phyloP scores from a whole-genome alignment of 2,888 invertebrate genomes.

The Biston stratarius region DNA sequence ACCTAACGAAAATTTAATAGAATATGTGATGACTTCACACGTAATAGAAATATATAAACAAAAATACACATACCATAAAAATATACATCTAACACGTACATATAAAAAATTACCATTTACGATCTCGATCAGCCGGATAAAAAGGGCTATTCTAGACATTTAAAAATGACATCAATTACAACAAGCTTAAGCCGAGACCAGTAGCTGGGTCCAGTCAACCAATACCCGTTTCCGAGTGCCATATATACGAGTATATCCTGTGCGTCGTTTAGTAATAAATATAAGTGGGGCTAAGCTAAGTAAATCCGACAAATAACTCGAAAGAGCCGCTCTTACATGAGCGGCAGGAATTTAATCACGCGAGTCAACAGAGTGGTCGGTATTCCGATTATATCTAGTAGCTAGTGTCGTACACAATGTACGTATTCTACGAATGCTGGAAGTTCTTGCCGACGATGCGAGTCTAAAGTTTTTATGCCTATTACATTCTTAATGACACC shows the following conservation, averaged over 20 bases:
- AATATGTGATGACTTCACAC: too few relatives aligned
- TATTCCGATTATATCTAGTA: conserved; percentile 79
- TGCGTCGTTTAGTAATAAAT: conserved; percentile 47
- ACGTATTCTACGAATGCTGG: conserved; percentile 29
- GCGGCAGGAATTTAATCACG: conserved; percentile 81
- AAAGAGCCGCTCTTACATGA: conserved; percentile 64
- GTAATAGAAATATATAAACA: too few relatives aligned
- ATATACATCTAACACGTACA: too few relatives aligned
- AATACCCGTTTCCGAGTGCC: conserved; percentile 35
- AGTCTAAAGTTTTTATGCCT: not conserved
- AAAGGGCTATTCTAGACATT: not conserved
- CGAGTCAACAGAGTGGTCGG: conserved; percentile 72
- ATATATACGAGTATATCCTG: conserved; percentile 33
- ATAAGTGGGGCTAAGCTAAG: conserved; percentile 52
- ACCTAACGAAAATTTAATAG: too few relatives aligned
- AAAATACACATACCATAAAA: too few relatives aligned
- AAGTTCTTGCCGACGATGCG: conserved; percentile 16
- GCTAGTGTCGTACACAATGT: conserved; percentile 40
- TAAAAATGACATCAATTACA: conserved; percentile 14
- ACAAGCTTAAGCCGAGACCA: conserved; percentile 23
- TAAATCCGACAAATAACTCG: conserved; percentile 66
- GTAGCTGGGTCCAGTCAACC: conserved; percentile 31
- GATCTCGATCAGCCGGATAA: not conserved
- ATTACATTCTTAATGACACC: too few relatives aligned
- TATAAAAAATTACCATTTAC: too few relatives aligned